Base-by-base conservation (phyloP, 2,888 invertebrate species). In the Heteromyza rotundicornis region DNA sequence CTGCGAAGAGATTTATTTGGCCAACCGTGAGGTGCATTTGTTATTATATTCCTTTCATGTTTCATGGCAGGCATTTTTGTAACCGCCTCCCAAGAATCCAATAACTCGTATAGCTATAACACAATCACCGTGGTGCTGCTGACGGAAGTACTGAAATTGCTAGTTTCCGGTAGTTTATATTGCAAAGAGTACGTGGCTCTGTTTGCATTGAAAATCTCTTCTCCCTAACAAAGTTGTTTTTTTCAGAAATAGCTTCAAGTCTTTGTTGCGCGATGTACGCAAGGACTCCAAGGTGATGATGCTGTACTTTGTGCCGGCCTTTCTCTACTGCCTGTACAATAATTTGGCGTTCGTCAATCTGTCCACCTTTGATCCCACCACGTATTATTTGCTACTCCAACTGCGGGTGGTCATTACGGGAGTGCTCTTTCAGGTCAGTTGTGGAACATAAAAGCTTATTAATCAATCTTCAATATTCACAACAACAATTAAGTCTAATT, bases 381-480 rank as follows among this genome's bases (percentile, higher is more conserved):
- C 96, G 0, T 97, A 97, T 80, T 96, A 92, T 81, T 86, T 97
- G 60, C 83, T 97, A 49, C 85, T 97, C 7, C 96, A 97, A 81
- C 88, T 97, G 70, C 86, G 97, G 74, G 96, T 97, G 36, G 95
- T 97, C 17, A 87, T 96, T 7, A 97, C 96, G 3, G 97, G 96
- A 35, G 84, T 97, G 59, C 85, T 96, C 49, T 97, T 94, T 84
- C 96, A 96, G 89, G 95, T 95, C 86, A 80, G 65, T 50, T 12
- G 27, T 51, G 32, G 32, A 8, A 32, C 32, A 8, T 12, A 32
- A 32, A 32, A 8, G 32, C 32, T 8, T 32, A 8, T 47, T 19
- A 2, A 7, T 14, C 17, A 19, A 19, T 17, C 14, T 47, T 20
- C 47, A 17, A 3, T 2, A 19, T 19, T n/a, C n/a, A n/a, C n/a